A percentile compares a stretch with the other conserved stretches of the same genome.
These are phyloP conservation scores for Trichogramma pretiosum DNA, from an alignment of 1,140 invertebrate genomes.

Conservation along the genomic window DNA sequence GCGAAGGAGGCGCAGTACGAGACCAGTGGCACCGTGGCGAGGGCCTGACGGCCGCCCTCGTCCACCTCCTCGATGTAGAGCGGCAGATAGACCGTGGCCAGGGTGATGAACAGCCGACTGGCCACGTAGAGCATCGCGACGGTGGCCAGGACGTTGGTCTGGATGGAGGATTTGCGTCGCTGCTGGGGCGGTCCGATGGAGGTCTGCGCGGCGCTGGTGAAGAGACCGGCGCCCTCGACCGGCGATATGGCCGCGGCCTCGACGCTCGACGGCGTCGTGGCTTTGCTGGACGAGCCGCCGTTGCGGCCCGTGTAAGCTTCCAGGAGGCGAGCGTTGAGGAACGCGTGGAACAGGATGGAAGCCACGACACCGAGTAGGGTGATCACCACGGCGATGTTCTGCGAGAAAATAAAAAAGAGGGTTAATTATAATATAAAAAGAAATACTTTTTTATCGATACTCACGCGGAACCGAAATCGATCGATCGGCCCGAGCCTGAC, in stretches of 20 bases:
- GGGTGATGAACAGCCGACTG: slow-evolving; percentile 72
- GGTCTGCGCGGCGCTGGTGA: not conserved
- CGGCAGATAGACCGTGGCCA: slow-evolving; percentile 79
- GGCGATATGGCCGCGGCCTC: slow-evolving; percentile 5
- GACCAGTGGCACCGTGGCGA: slow-evolving; percentile 80
- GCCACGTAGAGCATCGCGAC: slow-evolving; percentile 61
- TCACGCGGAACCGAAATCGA: slow-evolving; percentile 67
- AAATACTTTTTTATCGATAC: slow-evolving; percentile 16
- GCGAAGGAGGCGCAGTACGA: slow-evolving; percentile 78
- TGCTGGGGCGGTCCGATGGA: not conserved
- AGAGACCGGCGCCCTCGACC: not conserved
- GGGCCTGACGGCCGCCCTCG: slow-evolving; percentile 49
- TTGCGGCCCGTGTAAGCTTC: slow-evolving; percentile 20
- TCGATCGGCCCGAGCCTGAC: slow-evolving; percentile 59
- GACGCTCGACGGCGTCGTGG: not conserved
- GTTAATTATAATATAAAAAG: too few species aligned
- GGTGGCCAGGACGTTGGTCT: slow-evolving; percentile 28
- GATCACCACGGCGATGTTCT: slow-evolving; percentile 52
- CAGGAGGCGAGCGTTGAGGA: slow-evolving; percentile 38
- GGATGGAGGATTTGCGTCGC: too few species aligned
- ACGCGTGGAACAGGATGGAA: slow-evolving; percentile 51
- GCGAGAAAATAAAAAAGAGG: too few species aligned
- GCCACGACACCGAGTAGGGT: slow-evolving; percentile 49
- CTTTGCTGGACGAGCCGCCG: not conserved
- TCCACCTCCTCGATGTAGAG: slow-evolving; percentile 64